Conservation (phyloP, 2,113 vertebrate species). For the Trematomus loennbergii region DNA sequence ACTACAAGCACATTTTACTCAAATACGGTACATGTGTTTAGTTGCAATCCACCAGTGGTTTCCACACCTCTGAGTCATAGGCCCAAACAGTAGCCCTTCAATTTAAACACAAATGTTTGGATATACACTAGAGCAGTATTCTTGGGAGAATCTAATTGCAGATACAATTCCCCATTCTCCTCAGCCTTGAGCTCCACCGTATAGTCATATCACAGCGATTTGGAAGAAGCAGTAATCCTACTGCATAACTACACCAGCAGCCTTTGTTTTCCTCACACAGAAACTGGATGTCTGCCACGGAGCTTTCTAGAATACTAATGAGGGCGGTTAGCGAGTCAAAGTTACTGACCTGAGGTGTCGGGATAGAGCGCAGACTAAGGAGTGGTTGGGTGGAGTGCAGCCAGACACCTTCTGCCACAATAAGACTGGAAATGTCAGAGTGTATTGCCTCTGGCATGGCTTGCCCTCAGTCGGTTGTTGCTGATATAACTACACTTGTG, state of each 20-base stretch:
- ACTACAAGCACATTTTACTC: neutral
- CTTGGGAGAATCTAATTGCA: neutral
- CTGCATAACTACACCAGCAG: conserved; percentile 36
- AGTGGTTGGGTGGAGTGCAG: conserved; percentile 49
- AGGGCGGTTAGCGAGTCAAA: conserved; percentile 78
- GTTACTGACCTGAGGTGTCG: conserved; percentile 77
- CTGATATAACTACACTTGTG: conserved; percentile 27
- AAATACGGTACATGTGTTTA: too few relatives aligned
- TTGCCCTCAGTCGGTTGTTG: conserved; percentile 24
- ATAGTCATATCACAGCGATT: conserved; percentile 44
- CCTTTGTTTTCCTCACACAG: conserved; percentile 58
- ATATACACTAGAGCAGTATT: neutral
- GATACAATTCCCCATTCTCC: conserved; percentile 17
- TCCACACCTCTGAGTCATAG: neutral
- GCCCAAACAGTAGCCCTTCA: neutral
- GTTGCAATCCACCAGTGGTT: neutral
- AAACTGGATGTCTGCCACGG: conserved; percentile 70
- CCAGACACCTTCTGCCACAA: conserved; percentile 46
- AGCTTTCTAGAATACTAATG: conserved; percentile 81
- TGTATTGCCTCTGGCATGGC: conserved; percentile 54
- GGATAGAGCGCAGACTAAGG: conserved; percentile 55
- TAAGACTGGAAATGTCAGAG: conserved; percentile 64
- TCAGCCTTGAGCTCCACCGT: neutral
- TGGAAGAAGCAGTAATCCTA: conserved; percentile 43
- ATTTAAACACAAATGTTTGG: neutral